Evolutionary conservation across 2,113 vertebrate species (phyloP).

Genomic region (Lepus americanus): DNA sequence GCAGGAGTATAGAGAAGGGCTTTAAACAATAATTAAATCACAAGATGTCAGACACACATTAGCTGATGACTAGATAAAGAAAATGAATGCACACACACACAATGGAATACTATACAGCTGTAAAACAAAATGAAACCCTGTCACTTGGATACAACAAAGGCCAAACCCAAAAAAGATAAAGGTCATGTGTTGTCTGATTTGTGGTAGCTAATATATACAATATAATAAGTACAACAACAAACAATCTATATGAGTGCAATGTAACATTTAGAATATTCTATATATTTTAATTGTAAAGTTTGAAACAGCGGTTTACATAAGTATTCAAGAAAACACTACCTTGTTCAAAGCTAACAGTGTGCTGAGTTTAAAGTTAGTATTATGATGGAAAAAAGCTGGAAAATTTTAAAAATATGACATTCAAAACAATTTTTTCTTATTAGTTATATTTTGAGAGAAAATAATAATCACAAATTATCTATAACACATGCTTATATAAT

Average conservation of each 20-base stretch:
- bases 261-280: background rate
- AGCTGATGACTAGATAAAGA: no score
- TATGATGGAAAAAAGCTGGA: background rate
- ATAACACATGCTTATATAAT: background rate
- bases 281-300: background rate
- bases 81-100: no score
- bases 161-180: no score
- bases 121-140: no score
- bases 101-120: no score
- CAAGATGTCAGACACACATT: no score
- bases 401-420: background rate
- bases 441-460: constrained; percentile 17
- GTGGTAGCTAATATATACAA: no score
- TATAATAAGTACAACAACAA: no score
- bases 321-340: background rate
- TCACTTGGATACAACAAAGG: no score
- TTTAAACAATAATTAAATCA: no score
- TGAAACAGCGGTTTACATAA: background rate
- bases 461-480: background rate
- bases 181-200: no score
- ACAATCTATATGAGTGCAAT: background rate
- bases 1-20: no score
- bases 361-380: background rate
- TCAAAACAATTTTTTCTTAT: background rate
- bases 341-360: background rate